These are phyloP conservation scores for Pollimyrus isidori DNA, from an alignment of 2,113 vertebrate genomes.

Conservation along the genomic window DNA sequence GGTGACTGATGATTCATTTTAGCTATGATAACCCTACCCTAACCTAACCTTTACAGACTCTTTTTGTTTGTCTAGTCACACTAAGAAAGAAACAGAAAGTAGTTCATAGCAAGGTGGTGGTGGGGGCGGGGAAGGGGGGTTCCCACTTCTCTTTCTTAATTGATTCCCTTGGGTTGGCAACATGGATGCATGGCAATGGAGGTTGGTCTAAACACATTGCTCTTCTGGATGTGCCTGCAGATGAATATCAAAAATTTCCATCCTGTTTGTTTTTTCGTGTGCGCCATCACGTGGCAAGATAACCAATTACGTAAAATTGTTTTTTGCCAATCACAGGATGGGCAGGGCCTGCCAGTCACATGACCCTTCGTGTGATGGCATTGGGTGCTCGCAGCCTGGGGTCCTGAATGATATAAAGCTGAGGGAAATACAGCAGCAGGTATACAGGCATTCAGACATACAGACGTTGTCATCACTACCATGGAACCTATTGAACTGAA, in stretches of 20 bases:
- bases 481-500: slow-evolving; percentile 28
- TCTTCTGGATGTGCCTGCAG: not conserved
- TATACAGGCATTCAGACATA: not conserved
- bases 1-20: not conserved
- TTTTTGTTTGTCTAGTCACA: not conserved
- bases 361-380: not conserved
- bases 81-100: not conserved
- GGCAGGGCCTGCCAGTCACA: not conserved
- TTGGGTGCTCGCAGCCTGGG: not conserved
- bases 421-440: not conserved
- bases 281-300: not conserved
- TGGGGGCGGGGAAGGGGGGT: not conserved
- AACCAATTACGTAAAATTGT: not conserved
- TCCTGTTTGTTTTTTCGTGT: not conserved
- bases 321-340: no score
- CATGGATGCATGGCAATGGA: not conserved
- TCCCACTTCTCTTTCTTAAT: not conserved
- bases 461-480: not conserved
- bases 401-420: not conserved
- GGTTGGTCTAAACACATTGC: not conserved
- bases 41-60: not conserved
- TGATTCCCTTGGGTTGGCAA: not conserved
- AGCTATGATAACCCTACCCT: not conserved
- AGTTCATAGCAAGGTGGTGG: not conserved
- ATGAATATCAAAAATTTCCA: not conserved